Conservation (phyloP, 2,888 invertebrate species). For the Horisme vitalbata region DNA sequence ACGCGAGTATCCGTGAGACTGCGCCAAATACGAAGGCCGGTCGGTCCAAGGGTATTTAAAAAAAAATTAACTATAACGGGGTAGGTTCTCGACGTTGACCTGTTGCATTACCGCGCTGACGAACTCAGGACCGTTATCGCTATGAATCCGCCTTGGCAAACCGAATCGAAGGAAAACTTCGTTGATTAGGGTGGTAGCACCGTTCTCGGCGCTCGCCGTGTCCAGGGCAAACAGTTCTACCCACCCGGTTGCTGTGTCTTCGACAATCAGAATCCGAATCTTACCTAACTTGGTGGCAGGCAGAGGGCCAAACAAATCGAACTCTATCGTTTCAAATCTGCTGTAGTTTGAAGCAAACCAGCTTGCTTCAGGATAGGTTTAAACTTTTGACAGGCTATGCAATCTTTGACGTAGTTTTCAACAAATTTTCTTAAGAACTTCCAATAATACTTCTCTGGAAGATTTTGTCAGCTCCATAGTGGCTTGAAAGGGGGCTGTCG, state of each 20-base stretch:
- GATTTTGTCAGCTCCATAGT: neutral
- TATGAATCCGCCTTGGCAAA: slow-evolving; percentile 41
- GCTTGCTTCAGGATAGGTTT: slow-evolving; percentile 17
- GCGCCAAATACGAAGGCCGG: too few relatives aligned
- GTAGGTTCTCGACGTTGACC: too few relatives aligned
- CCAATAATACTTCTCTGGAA: neutral
- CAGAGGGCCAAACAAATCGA: slow-evolving; percentile 11
- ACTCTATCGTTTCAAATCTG: slow-evolving; percentile 7
- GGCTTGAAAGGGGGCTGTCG: neutral
- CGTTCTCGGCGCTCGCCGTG: slow-evolving; percentile 14
- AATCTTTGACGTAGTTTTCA: neutral
- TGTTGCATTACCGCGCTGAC: slow-evolving; percentile 48
- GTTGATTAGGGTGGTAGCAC: slow-evolving; percentile 25
- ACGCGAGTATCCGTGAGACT: too few relatives aligned
- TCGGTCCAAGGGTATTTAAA: too few relatives aligned
- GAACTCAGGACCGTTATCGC: slow-evolving; percentile 52
- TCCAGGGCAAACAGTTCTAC: slow-evolving; percentile 28
- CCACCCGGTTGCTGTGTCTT: slow-evolving; percentile 33
- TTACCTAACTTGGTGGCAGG: slow-evolving; percentile 12
- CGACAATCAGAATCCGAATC: slow-evolving; percentile 25
- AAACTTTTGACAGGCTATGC: slow-evolving; percentile 3
- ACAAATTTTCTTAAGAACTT: neutral
- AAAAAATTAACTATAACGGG: too few relatives aligned
- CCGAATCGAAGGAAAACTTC: slow-evolving; percentile 40
- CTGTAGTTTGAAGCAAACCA: slow-evolving; percentile 16